A percentile compares a stretch with the other conserved stretches of the same genome.
phyloP scores from a whole-genome alignment of 2,797 vertebrate species.

The Macropus fuliginosus region DNA sequence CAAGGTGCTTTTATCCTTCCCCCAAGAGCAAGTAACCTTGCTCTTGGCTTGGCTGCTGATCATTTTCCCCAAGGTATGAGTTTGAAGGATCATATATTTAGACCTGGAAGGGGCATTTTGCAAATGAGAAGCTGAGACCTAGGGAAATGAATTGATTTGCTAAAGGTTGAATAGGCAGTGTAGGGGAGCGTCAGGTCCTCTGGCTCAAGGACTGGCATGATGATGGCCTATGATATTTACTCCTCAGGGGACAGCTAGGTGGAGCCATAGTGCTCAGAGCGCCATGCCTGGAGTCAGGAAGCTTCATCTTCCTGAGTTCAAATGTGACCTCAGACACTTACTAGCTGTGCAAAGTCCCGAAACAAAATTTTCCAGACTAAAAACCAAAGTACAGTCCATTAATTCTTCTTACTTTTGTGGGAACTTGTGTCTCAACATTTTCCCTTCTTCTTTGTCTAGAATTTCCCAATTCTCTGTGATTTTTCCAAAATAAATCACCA shows the following conservation, averaged over 20 bases:
- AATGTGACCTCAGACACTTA: neutral
- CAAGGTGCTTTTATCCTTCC: neutral
- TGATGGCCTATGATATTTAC: neutral
- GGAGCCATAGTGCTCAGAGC: neutral
- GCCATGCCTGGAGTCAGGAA: neutral
- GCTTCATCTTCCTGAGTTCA: neutral
- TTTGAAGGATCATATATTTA: neutral
- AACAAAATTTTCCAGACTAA: neutral
- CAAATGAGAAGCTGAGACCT: neutral
- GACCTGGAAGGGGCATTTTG: neutral
- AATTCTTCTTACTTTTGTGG: neutral
- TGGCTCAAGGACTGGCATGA: neutral
- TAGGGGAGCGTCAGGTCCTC: neutral
- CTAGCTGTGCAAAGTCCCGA: conserved; percentile 13
- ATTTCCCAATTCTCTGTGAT: neutral
- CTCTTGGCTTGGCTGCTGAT: neutral
- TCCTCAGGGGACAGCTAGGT: neutral
- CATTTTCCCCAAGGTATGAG: neutral
- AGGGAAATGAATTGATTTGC: neutral
- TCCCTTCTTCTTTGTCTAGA: conserved; percentile 41
- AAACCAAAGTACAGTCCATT: neutral
- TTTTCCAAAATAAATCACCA: neutral
- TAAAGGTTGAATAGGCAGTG: neutral
- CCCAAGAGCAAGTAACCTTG: neutral
- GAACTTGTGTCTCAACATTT: neutral